These are phyloP conservation scores for Pollimyrus isidori DNA, from an alignment of 2,113 vertebrate species.

Conservation along the genomic window DNA sequence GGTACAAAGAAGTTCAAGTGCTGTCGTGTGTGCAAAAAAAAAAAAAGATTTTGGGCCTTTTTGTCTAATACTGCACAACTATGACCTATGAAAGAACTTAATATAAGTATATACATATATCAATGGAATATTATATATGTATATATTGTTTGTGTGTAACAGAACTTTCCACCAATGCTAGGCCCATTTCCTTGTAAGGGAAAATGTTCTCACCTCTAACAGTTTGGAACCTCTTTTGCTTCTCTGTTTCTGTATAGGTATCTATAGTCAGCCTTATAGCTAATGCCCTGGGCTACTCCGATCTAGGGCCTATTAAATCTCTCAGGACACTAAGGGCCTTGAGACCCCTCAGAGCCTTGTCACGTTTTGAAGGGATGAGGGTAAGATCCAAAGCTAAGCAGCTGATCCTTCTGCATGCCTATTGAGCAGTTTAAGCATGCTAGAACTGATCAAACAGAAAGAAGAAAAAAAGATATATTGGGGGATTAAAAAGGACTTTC, in stretches of 20 bases:
- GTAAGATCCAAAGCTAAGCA: slow-evolving; percentile 96
- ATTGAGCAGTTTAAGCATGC: slow-evolving; percentile 94
- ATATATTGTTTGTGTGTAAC: slow-evolving; percentile 69
- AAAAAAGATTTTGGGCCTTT: slow-evolving; percentile 50
- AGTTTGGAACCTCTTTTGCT: slow-evolving; percentile 94
- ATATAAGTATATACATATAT: slow-evolving; percentile 66
- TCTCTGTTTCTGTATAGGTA: slow-evolving; percentile 98
- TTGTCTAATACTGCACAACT: slow-evolving; percentile 51
- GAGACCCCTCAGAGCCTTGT: slow-evolving; percentile 99
- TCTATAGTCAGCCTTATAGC: slow-evolving; percentile 99
- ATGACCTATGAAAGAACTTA: slow-evolving; percentile 61
- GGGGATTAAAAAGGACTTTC: slow-evolving; percentile 46
- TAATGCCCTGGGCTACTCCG: slow-evolving; percentile 99
- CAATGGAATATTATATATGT: slow-evolving; percentile 67
- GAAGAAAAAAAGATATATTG: slow-evolving; percentile 34
- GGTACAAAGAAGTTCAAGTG: slow-evolving; percentile 82
- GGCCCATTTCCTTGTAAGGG: slow-evolving; percentile 70
- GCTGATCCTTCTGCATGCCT: slow-evolving; percentile 99
- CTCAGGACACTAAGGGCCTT: slow-evolving; percentile 99
- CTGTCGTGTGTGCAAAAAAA: slow-evolving; percentile 54
- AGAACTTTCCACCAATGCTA: slow-evolving; percentile 75
- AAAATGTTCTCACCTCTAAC: slow-evolving; percentile 81
- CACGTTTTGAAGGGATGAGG: slow-evolving; percentile 99
- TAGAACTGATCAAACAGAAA: slow-evolving; percentile 82
- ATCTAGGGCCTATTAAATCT: slow-evolving; percentile 99